Percentiles rank a stretch among this genome's conserved stretches.
phyloP scores from a whole-genome alignment of 2,113 vertebrate genomes.

The Cyprinodon tularosa region DNA sequence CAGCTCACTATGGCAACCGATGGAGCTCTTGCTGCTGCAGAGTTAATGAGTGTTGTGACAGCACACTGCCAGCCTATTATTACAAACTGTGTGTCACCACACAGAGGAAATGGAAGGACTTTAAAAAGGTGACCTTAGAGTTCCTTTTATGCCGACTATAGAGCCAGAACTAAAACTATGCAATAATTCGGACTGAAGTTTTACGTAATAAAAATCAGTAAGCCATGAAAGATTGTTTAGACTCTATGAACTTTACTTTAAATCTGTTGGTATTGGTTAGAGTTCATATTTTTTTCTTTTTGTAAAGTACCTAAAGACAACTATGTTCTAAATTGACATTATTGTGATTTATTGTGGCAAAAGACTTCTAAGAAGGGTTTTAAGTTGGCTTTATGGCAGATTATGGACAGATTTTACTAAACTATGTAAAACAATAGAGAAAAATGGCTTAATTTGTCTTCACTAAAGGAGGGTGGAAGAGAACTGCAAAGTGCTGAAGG shows the following conservation, averaged over 20 bases:
- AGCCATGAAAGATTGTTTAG: background rate
- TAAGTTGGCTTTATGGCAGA: background rate
- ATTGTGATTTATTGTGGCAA: too few species aligned
- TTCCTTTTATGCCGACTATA: background rate
- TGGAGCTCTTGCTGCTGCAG: constrained; percentile 56
- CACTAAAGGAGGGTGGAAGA: background rate
- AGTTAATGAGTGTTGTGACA: constrained; percentile 69
- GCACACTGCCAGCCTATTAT: constrained; percentile 46
- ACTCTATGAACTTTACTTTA: background rate
- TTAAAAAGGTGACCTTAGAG: constrained; percentile 35
- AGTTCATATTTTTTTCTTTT: background rate
- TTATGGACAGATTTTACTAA: background rate
- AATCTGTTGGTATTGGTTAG: background rate
- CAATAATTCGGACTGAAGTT: background rate
- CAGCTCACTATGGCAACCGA: constrained; percentile 80
- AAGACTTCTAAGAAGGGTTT: background rate
- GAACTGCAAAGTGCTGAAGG: background rate
- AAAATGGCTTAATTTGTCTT: background rate
- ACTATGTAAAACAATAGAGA: background rate
- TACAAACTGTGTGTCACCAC: constrained; percentile 43
- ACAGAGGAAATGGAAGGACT: constrained; percentile 25
- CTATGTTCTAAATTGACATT: too few species aligned
- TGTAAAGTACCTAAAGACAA: too few species aligned
- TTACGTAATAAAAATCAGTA: background rate
- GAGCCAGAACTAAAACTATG: background rate